Conservation (phyloP, 2,797 vertebrate species). For the Pempheris klunzingeri region DNA sequence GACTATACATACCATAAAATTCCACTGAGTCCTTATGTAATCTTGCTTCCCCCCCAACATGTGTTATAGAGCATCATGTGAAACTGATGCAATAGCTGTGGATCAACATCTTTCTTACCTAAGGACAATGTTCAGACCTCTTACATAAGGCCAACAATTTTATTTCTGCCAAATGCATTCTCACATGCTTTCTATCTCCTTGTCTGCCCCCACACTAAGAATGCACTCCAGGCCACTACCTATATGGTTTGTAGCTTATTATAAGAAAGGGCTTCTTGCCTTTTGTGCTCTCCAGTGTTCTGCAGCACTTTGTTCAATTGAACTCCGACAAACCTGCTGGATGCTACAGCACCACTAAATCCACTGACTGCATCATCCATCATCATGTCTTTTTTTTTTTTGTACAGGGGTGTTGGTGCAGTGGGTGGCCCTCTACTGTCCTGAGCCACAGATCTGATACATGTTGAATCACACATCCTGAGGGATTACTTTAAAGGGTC, state of each 20-base stretch:
- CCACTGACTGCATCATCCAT: conserved; percentile 39
- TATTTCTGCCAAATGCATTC: conserved; percentile 38
- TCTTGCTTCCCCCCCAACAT: conserved; percentile 1
- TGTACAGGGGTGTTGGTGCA: conserved; percentile 14
- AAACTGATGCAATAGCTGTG: conserved; percentile 40
- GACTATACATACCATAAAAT: not conserved
- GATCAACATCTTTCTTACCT: conserved; percentile 46
- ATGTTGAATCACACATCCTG: conserved; percentile 11
- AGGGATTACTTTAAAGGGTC: conserved; percentile 1
- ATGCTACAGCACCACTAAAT: conserved; percentile 34
- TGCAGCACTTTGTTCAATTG: conserved; percentile 52
- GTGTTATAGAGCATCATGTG: conserved; percentile 11
- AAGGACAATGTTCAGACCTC: conserved; percentile 33
- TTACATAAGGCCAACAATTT: conserved; percentile 44
- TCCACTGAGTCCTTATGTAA: conserved; percentile 28
- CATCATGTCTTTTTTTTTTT: not conserved
- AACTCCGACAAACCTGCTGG: conserved; percentile 24
- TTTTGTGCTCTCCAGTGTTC: conserved; percentile 33
- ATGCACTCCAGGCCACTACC: not conserved
- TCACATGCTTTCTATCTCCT: conserved; percentile 26
- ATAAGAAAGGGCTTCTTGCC: conserved; percentile 26
- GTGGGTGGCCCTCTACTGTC: conserved; percentile 6
- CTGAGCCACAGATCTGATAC: conserved; percentile 12
- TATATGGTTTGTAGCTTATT: conserved; percentile 34
- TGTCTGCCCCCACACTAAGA: not conserved